These are phyloP conservation scores for Tauraco erythrolophus DNA, from an alignment of 2,113 vertebrate species.

Conservation along the genomic window DNA sequence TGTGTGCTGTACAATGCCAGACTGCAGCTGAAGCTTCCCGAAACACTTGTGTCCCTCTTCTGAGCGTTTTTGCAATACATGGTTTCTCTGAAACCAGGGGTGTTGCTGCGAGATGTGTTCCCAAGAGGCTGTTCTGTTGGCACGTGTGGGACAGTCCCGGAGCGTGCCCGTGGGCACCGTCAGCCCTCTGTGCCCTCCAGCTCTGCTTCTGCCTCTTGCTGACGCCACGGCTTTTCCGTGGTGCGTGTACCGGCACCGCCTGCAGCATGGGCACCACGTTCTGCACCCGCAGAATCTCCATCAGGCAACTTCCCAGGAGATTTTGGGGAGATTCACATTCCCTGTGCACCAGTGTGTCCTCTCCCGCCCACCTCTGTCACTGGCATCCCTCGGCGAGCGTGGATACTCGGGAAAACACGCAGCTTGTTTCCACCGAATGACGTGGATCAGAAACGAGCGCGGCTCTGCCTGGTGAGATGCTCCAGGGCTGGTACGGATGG, in stretches of 20 bases:
- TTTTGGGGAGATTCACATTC: neutral
- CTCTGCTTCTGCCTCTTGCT: neutral
- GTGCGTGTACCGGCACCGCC: accelerated
- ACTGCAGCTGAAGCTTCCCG: slow-evolving; percentile 29
- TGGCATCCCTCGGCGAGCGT: neutral
- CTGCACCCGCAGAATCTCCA: neutral
- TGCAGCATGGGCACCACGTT: neutral
- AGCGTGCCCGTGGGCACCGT: neutral
- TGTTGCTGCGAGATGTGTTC: neutral
- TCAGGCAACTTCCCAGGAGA: neutral
- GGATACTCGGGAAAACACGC: accelerated
- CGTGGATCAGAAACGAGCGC: accelerated
- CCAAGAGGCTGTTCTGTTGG: neutral
- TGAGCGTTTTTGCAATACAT: neutral
- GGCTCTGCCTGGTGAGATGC: neutral
- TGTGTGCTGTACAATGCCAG: slow-evolving; percentile 37
- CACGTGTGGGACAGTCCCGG: neutral
- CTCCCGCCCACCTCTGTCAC: accelerated
- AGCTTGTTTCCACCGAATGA: neutral
- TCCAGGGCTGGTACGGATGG: neutral
- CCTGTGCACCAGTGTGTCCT: neutral
- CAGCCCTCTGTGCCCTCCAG: neutral
- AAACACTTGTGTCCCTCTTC: slow-evolving; percentile 54
- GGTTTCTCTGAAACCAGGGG: neutral
- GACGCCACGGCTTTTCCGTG: accelerated